Evolutionary conservation across 2,113 vertebrate species (phyloP), one percentile per base, ranked within the genome.

Genomic region (Trochalopteron elliotii): DNA sequence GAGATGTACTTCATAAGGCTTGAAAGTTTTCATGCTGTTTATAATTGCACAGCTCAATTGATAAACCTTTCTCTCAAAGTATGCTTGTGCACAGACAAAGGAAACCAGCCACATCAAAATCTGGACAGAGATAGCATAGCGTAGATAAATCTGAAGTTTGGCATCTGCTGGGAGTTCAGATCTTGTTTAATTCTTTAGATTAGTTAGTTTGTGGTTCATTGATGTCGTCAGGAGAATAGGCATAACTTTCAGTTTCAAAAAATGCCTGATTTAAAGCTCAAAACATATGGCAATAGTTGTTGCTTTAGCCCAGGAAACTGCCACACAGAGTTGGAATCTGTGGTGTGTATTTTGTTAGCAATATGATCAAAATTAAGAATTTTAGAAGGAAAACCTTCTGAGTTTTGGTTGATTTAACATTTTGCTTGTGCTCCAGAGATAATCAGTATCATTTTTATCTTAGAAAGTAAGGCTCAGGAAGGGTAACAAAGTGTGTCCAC

Each of bases 1-100:
- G 67, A 33, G 44, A 21, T 3, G 8, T 64, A 35, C 74, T 83
- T 80, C 39, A 47, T 59, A 79, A 45, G 37, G 20, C 64, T 81
- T 68, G n/a, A 35, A 72, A 56, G 13, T 78, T 88, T 80, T 57
- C 40, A 5, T 37, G 68, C 25, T 63, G 27, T 78, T 96, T 57
- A 15, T 61, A 81, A 37, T 74, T 81, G n/a, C 1, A 4, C 0
- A 0, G 25, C 47, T 80, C 10, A 3, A 40, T 77, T 53, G 53
- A 68, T 76, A 92, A 85, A 68, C 10, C 24, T 50, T 8, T 74
- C 42, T 45, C 63, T 67, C 60, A 52, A 86, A 79, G 37, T 18
- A 8, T 31, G 35, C 9, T 47, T 52, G 35, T 24, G 25, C 39
- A 45, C n/a, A 83, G 61, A 50, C 14, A 42, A 53, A 67, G 50